Percentiles rank a stretch among this genome's conserved stretches.
Conservation (phyloP, 2,888 invertebrate genomes). For the Stenodera caucasica region DNA sequence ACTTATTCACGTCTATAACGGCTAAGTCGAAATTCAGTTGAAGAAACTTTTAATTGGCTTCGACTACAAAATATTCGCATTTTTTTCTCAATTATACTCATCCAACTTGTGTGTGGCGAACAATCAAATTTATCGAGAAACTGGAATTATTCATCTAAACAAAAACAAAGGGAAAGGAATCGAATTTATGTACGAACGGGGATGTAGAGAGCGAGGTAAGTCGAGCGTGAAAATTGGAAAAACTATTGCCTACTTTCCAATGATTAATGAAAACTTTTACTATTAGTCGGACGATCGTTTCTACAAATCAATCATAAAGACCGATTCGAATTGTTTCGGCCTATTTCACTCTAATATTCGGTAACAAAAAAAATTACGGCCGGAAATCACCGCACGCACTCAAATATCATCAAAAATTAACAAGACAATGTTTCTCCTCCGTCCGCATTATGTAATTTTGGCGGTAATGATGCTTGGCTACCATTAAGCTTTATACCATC, state of each 20-base stretch:
- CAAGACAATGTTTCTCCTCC: neutral
- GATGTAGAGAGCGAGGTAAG: neutral
- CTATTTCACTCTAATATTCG: neutral
- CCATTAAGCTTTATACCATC: neutral
- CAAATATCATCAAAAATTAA: neutral
- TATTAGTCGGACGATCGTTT: conserved; percentile 22
- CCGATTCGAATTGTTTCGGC: neutral
- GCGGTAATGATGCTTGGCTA: conserved; percentile 3
- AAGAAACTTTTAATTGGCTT: conserved; percentile 5
- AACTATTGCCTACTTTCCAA: conserved; percentile 23
- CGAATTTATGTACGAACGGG: no score
- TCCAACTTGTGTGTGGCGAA: neutral
- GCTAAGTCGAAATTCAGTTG: neutral
- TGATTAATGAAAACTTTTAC: conserved; percentile 28
- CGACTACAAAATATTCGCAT: neutral
- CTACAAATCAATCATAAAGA: conserved; percentile 23
- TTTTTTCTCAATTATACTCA: neutral
- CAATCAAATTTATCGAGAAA: neutral
- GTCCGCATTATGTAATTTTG: neutral
- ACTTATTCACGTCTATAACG: neutral
- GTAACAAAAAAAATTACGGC: neutral
- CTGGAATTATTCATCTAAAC: neutral
- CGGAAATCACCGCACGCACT: neutral
- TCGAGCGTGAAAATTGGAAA: conserved; percentile 1
- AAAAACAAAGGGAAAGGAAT: no score